Conservation (phyloP, 2,888 invertebrate species). For the Bombylius major region DNA sequence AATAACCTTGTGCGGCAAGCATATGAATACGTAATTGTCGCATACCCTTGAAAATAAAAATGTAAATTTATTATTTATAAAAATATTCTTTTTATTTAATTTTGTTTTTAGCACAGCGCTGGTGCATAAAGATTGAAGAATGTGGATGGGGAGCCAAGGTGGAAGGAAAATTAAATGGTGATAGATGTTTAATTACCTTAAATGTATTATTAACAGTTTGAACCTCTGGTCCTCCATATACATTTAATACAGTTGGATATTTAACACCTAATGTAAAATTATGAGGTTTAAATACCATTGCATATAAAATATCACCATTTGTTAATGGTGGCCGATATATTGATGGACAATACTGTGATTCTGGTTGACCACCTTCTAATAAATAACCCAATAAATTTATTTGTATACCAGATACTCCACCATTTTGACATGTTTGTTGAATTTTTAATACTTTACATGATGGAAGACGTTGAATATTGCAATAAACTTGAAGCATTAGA, state of each 20-base stretch:
- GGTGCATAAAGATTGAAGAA: too few relatives aligned
- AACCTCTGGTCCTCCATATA: slow-evolving; percentile 97
- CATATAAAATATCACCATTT: slow-evolving; percentile 60
- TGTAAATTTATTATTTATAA: neutral
- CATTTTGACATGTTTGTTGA: slow-evolving; percentile 45
- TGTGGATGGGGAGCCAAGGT: too few relatives aligned
- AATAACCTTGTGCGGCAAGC: slow-evolving; percentile 90
- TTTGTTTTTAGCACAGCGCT: too few relatives aligned
- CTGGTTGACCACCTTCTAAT: slow-evolving; percentile 48
- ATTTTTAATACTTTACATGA: slow-evolving; percentile 65
- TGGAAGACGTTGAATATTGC: slow-evolving; percentile 69
- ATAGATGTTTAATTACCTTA: slow-evolving; percentile 46
- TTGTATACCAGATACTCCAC: slow-evolving; percentile 54
- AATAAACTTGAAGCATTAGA: slow-evolving; percentile 70
- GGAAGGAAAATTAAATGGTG: too few relatives aligned
- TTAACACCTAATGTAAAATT: slow-evolving; percentile 44
- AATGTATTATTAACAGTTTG: slow-evolving; percentile 94
- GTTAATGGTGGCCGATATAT: slow-evolving; percentile 56
- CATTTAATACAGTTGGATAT: slow-evolving; percentile 89
- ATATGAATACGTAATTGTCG: slow-evolving; percentile 88
- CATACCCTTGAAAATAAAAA: slow-evolving; percentile 51
- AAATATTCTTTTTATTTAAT: too few relatives aligned
- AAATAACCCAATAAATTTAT: slow-evolving; percentile 59
- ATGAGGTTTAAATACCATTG: slow-evolving; percentile 82
- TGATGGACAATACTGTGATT: slow-evolving; percentile 55